Evolutionary conservation across 1,140 invertebrate species (phyloP).

Genomic region (Mesaphorura yosii): DNA sequence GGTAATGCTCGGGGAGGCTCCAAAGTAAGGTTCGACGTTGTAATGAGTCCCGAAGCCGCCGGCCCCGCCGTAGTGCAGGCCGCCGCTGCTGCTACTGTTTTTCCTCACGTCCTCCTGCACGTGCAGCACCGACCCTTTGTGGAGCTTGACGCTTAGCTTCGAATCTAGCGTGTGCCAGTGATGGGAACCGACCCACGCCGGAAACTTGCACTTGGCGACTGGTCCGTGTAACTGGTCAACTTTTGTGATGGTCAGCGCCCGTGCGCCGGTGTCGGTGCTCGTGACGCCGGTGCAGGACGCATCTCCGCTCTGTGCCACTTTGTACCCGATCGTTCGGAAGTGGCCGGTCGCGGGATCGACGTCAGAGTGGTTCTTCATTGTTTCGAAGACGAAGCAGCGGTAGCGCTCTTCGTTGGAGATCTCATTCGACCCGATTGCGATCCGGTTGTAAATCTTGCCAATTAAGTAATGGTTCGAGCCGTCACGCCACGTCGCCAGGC

Average conservation of each 20-base stretch:
- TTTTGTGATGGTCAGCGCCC: slow-evolving; percentile 59
- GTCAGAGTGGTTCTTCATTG: background rate
- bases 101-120: slow-evolving; percentile 42
- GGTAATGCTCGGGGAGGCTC: background rate
- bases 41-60: slow-evolving; percentile 2
- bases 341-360: background rate
- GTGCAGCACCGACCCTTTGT: slow-evolving; percentile 58
- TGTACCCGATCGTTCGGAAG: slow-evolving; percentile 45
- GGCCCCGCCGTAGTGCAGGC: too few species aligned
- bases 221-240: slow-evolving; percentile 38
- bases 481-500: slow-evolving; percentile 72
- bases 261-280: slow-evolving; percentile 61
- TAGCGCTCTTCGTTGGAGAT: slow-evolving; percentile 8
- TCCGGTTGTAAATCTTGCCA: slow-evolving; percentile 47
- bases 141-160: slow-evolving; percentile 57
- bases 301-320: slow-evolving; percentile 65
- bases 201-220: slow-evolving; percentile 55
- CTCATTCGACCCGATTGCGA: slow-evolving; percentile 34
- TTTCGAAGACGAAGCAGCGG: slow-evolving; percentile 10
- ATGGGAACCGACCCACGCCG: slow-evolving; percentile 58
- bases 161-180: slow-evolving; percentile 70
- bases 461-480: slow-evolving; percentile 68
- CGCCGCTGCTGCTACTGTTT: slow-evolving; percentile 21
- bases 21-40: background rate
- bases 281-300: slow-evolving; percentile 75